These are phyloP conservation scores for Deilephila elpenor DNA, from an alignment of 2,888 invertebrate species.

Conservation along the genomic window DNA sequence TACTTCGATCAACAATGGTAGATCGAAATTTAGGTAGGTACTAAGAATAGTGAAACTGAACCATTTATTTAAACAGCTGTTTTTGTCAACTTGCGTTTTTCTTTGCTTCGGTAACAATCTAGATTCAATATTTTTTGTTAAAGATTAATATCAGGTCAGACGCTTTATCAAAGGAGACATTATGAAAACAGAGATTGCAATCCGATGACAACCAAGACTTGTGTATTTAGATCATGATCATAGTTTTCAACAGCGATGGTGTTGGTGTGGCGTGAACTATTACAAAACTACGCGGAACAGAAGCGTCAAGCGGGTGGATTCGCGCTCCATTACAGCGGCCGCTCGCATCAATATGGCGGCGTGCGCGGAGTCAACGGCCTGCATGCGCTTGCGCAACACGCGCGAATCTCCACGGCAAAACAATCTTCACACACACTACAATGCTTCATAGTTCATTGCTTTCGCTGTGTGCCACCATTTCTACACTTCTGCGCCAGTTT, in stretches of 20 bases:
- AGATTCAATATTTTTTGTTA: no score
- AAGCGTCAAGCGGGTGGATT: conserved; percentile 72
- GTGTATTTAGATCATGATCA: conserved; percentile 27
- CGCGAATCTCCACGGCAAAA: conserved; percentile 84
- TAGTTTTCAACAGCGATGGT: conserved; percentile 30
- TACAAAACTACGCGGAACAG: conserved; percentile 74
- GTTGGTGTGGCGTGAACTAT: conserved; percentile 50
- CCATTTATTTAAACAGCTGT: no score
- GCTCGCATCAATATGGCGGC: conserved; percentile 66
- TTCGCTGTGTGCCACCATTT: conserved; percentile 35
- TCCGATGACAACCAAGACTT: not conserved
- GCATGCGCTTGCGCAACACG: conserved; percentile 83
- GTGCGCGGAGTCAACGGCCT: conserved; percentile 79
- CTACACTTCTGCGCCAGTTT: conserved; percentile 58
- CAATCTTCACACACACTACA: conserved; percentile 65
- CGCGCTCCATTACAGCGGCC: conserved; percentile 69
- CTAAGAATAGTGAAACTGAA: no score
- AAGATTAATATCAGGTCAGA: no score
- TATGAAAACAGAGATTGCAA: not conserved
- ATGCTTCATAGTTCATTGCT: conserved; percentile 40
- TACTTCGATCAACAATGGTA: no score
- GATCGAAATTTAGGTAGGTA: no score
- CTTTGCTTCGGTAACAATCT: no score
- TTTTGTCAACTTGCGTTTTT: no score
- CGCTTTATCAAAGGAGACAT: not conserved